Conservation (phyloP, 2,113 vertebrate genomes). For the Coreoperca whiteheadi region DNA sequence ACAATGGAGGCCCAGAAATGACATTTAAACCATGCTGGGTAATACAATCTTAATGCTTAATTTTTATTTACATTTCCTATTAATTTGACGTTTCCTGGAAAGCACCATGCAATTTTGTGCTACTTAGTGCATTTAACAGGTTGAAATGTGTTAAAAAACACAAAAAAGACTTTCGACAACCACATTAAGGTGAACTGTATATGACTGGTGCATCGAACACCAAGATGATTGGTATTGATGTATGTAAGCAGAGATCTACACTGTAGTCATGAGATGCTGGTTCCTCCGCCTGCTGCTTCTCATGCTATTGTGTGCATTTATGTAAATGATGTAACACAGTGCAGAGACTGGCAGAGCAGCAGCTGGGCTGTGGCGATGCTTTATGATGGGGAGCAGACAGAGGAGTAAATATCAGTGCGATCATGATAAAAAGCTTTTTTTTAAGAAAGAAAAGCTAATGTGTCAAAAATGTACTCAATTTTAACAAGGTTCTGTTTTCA, state of each 20-base stretch:
- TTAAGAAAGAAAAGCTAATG: neutral
- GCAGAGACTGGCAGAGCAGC: neutral
- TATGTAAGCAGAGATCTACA: neutral
- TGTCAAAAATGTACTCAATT: neutral
- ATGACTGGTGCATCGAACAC: neutral
- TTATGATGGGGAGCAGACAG: neutral
- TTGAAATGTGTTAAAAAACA: neutral
- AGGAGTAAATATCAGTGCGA: neutral
- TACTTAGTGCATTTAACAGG: neutral
- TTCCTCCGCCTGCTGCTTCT: slow-evolving; percentile 8
- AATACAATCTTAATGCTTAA: neutral
- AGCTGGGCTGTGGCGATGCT: neutral
- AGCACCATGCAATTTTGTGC: neutral
- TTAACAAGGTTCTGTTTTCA: too few species aligned
- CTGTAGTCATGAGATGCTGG: neutral
- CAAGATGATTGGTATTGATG: neutral
- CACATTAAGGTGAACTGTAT: neutral
- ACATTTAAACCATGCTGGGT: neutral
- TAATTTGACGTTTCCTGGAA: neutral
- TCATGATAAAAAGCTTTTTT: slow-evolving; percentile 1
- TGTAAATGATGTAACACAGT: slow-evolving; percentile 29
- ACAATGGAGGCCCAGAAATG: too few species aligned
- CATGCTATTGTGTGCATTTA: slow-evolving; percentile 3
- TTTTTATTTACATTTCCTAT: neutral
- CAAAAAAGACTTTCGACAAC: neutral